Evolutionary conservation across 2,113 vertebrate species (phyloP), one percentile per base, ranked within the genome.

Genomic region (Motacilla tschutschensis): DNA sequence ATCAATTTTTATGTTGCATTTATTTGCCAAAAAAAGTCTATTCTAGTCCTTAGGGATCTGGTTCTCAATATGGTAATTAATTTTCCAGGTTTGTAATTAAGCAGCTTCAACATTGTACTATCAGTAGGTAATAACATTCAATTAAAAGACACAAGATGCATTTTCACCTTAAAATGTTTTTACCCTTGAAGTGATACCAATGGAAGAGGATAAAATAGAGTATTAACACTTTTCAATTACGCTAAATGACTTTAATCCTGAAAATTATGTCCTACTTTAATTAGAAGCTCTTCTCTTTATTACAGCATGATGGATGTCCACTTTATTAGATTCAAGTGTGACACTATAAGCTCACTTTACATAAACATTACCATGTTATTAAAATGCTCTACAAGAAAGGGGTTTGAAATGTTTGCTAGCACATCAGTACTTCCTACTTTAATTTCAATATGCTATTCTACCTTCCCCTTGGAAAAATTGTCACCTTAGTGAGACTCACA

Each of bases 181-280:
- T 97, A 96, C 95, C 97, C 96, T 97, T 96, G 93, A 97, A 97
- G 95, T 96, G 95, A 96, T 97, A 97, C 95, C 95, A 97, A 94
- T 95, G 93, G 93, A 96, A 97, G 94, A 94, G 94, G 93, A 97
- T 97, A 98, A 97, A 97, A 97, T 97, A 97, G 97, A 96, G 97
- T 97, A 98, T 98, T 98, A 98, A 95, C 97, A 94, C 89, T 96
- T 98, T 98, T 98, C 97, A 98, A 99, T 99, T 98, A 98, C 65
- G 25, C 89, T 95, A 98, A 99, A 99, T 98, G 96, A 97, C 97
- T 98, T 97, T 97, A 98, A 98, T 98, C 97, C 96, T 89, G 96
- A 95, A 97, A 98, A 98, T 98, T 95, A 98, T 97, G 97, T 95
- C 95, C 90, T 97, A 96, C 96, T 98, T 98, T 97, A 98, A 98